phyloP scores from a whole-genome alignment of 2,797 vertebrate genomes.

The Cirrhinus molitorella region DNA sequence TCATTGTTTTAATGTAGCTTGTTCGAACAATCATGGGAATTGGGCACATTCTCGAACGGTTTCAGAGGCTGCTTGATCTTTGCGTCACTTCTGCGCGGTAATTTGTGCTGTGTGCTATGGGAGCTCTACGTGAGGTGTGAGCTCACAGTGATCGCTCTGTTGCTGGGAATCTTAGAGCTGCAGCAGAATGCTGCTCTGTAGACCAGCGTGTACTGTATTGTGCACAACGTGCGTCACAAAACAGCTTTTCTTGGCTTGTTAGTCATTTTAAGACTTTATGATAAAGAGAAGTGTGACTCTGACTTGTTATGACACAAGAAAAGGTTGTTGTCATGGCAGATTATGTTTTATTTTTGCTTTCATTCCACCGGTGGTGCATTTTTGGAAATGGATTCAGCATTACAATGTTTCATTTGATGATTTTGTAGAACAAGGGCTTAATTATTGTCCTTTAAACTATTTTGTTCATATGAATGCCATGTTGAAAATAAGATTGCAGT shows the following conservation, averaged over 20 bases:
- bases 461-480: neutral
- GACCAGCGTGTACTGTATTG: slow-evolving; percentile 29
- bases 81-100: slow-evolving; percentile 40
- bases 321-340: neutral
- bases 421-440: neutral
- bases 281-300: neutral
- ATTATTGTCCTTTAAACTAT: neutral
- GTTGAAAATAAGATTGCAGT: neutral
- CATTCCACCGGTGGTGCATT: neutral
- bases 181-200: slow-evolving; percentile 47
- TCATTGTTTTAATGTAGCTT: slow-evolving; percentile 53
- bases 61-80: slow-evolving; percentile 49
- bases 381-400: neutral
- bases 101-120: slow-evolving; percentile 52
- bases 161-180: slow-evolving; percentile 65
- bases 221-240: slow-evolving; percentile 18
- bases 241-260: slow-evolving; percentile 18
- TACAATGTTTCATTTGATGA: slow-evolving; percentile 6
- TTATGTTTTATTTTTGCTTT: neutral
- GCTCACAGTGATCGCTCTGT: slow-evolving; percentile 63
- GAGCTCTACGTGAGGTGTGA: slow-evolving; percentile 60
- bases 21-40: slow-evolving; percentile 59
- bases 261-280: neutral
- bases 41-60: slow-evolving; percentile 23
- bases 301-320: neutral